Evolutionary conservation across 1,140 invertebrate species (phyloP).

Genomic region (Eubasilissa regina): DNA sequence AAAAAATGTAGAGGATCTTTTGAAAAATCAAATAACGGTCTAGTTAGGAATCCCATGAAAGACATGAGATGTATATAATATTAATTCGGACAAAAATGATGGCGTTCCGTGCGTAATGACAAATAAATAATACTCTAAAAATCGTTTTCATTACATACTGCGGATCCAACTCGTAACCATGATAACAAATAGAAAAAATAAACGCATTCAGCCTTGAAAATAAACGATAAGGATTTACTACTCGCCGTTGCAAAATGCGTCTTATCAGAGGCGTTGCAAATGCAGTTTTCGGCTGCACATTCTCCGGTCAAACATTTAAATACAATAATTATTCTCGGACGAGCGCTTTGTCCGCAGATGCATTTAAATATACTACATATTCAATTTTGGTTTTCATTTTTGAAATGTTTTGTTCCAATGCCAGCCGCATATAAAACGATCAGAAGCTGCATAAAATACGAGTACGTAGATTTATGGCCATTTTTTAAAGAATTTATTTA

Average conservation of each 20-base stretch:
- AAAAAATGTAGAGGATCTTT: neutral
- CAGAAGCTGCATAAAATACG: too few species aligned
- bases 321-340: constrained; percentile 10
- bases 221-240: neutral
- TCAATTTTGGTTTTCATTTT: neutral
- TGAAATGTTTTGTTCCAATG: constrained; percentile 3
- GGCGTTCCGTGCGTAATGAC: neutral
- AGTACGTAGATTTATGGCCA: too few species aligned
- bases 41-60: too few species aligned
- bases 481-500: too few species aligned
- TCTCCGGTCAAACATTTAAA: neutral
- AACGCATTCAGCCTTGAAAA: constrained; percentile 5
- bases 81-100: neutral
- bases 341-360: neutral
- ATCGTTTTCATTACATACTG: neutral
- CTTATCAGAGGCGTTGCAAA: constrained; percentile 17
- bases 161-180: neutral
- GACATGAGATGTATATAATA: neutral
- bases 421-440: neutral
- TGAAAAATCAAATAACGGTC: too few species aligned
- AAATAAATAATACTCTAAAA: neutral
- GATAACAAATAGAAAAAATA: neutral
- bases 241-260: constrained; percentile 10
- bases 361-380: constrained; percentile 25
- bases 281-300: constrained; percentile 15